These are phyloP conservation scores for Latrodectus geometricus DNA, from an alignment of 1,140 invertebrate species.

Conservation along the genomic window DNA sequence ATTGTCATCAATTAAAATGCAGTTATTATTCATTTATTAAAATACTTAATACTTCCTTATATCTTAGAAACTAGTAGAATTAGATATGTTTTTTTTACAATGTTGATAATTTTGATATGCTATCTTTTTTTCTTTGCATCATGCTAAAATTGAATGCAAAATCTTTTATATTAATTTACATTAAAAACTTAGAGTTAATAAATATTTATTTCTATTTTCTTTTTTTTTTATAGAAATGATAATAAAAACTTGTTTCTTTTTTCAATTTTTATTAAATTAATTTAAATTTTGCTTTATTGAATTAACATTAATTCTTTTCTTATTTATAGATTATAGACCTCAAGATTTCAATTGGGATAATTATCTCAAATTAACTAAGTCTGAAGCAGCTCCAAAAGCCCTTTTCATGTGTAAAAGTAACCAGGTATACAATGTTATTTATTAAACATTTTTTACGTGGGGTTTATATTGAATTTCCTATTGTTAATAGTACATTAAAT, in stretches of 20 bases:
- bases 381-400: constrained; percentile 81
- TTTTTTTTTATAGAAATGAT: not conserved
- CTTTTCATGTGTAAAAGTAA: constrained; percentile 78
- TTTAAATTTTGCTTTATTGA: not conserved
- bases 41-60: too few species aligned
- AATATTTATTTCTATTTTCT: not conserved
- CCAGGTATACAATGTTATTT: constrained; percentile 69
- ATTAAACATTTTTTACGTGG: not conserved
- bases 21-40: too few species aligned
- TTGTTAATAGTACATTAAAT: not conserved
- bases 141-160: too few species aligned
- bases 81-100: too few species aligned
- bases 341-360: constrained; percentile 83
- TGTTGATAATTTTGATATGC: too few species aligned
- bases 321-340: constrained; percentile 66
- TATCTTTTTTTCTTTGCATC: too few species aligned
- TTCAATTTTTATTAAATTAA: not conserved
- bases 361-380: constrained; percentile 83
- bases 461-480: not conserved
- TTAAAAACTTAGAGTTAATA: too few species aligned
- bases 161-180: too few species aligned
- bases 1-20: too few species aligned
- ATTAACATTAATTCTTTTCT: not conserved
- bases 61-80: too few species aligned
- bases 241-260: not conserved